phyloP scores from a whole-genome alignment of 2,113 vertebrate genomes.

The Elephantulus edwardii region DNA sequence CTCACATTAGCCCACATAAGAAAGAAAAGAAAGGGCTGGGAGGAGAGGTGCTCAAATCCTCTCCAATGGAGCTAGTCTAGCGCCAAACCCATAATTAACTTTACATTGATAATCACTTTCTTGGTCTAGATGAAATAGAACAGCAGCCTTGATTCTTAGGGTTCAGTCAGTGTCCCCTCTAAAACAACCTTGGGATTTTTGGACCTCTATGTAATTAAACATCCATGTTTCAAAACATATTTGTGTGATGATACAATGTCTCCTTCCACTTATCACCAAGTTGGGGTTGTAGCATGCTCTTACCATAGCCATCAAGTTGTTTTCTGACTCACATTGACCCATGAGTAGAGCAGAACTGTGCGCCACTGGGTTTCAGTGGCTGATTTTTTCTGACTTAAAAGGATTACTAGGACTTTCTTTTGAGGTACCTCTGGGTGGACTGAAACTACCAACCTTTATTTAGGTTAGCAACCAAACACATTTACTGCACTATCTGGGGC shows the following conservation, averaged over 20 bases:
- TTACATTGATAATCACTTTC: slow-evolving; percentile 28
- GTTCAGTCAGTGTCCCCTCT: background rate
- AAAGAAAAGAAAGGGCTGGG: slow-evolving; percentile 46
- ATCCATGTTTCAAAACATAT: background rate
- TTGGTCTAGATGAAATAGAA: slow-evolving; percentile 40
- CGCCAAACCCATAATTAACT: slow-evolving; percentile 45
- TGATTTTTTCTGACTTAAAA: background rate
- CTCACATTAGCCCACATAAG: slow-evolving; percentile 55
- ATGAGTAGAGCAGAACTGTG: background rate
- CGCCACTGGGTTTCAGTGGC: background rate
- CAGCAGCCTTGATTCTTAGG: background rate
- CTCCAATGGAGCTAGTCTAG: slow-evolving; percentile 7
- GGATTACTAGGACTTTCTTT: background rate
- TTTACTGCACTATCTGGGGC: background rate
- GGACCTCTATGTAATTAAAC: background rate
- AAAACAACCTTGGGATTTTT: background rate
- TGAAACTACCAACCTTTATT: background rate
- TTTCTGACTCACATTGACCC: background rate
- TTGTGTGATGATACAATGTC: background rate
- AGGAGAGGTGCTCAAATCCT: slow-evolving; percentile 15
- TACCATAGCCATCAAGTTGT: background rate
- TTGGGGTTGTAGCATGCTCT: background rate
- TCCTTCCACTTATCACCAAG: background rate
- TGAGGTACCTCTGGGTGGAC: background rate
- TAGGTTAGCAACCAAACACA: background rate